Evolutionary conservation across 2,888 invertebrate species (phyloP).

Genomic region (Furcula furcula): DNA sequence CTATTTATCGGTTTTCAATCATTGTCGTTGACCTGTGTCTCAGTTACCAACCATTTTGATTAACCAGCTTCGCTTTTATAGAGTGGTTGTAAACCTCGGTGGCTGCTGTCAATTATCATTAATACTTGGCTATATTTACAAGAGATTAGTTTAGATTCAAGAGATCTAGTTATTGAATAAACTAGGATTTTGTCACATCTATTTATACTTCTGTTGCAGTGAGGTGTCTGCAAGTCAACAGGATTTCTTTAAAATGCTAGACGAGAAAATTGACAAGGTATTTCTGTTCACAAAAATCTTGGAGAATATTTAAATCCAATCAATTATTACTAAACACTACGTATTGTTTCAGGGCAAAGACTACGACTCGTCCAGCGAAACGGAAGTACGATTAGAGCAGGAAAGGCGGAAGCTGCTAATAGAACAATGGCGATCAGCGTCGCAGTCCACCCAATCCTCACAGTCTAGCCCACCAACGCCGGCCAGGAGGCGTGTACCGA

Average conservation of each 20-base stretch:
- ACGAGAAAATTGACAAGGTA: conserved; percentile 95
- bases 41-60: no score
- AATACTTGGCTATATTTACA: no score
- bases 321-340: neutral
- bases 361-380: conserved; percentile 89
- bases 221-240: conserved; percentile 94
- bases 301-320: no score
- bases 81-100: no score
- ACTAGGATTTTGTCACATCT: no score
- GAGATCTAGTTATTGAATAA: no score
- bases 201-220: conserved; percentile 81
- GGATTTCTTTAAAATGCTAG: conserved; percentile 96
- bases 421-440: conserved; percentile 89
- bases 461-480: conserved; percentile 67
- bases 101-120: no score
- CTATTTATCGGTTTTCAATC: no score
- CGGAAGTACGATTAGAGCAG: conserved; percentile 85
- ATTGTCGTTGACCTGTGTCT: no score
- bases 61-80: no score
- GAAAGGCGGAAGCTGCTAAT: conserved; percentile 85
- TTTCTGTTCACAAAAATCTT: neutral
- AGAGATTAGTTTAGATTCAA: no score
- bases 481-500: conserved; percentile 53
- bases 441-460: conserved; percentile 72
- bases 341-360: conserved; percentile 86